Evolutionary conservation across 2,113 vertebrate genomes (phyloP), one percentile per base, ranked within the genome.

Genomic region (Plotosus lineatus): DNA sequence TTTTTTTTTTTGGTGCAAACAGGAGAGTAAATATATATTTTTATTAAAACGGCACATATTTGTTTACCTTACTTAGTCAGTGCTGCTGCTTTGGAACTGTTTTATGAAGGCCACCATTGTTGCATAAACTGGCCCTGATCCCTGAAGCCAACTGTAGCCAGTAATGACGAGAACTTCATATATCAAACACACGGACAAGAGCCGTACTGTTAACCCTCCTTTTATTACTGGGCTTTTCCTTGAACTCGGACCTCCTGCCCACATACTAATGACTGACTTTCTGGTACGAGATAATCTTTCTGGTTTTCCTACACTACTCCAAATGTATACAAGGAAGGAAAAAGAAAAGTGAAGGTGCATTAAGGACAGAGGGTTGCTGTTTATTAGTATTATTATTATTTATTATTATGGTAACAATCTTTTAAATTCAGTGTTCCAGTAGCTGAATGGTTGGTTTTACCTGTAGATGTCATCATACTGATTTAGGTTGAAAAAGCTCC

Each of bases 201-300:
- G 69, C 44, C 19, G n/a, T 21, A 26, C 68, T 31, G 14, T 71
- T 19, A 48, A 44, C n/a, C 11, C 33, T 11, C 3, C 28, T 51
- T 51, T 73, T 33, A 51, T 33, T 51, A 23, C 28, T 23, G 19
- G 44, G 44, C 44, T 71, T 80, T 79, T 77, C 77, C 28, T 69
- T 50, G 55, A 79, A 76, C 63, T 69, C 53, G 1, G 38, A 65
- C 28, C 15, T 74, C 75, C 69, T 82, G 69, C 31, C 46, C 69
- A 23, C 28, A 1, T 73, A 4, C 56, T 72, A 33, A 26, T 31
- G n/a, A 28, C 17, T 6, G 33, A 4, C 19, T 12, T 23, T 46
- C n/a, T 38, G 60, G 77, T 42, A 28, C 23, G 53, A 51, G 23
- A 40, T 15, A 28, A 3, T 31, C 23, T 31, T 26, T 56, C 19